Evolutionary conservation across 1,140 invertebrate species (phyloP), one percentile per base, ranked within the genome.

Genomic region (Vollenhovia emeryi): DNA sequence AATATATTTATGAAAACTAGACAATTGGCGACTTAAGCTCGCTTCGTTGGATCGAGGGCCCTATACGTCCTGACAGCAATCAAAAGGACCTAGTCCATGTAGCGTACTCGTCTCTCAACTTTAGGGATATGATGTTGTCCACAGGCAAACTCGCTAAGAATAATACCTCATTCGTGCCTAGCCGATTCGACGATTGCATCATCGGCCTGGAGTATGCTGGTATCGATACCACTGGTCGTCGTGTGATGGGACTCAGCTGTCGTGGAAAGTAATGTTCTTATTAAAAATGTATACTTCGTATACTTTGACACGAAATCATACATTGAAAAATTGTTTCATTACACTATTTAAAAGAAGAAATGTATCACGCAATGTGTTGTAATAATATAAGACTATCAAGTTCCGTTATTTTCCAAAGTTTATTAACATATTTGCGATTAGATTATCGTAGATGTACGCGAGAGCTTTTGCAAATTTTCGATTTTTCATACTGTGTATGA

Each of bases 21-120:
- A 21, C 97, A 8, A 96, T 97, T 87, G 98, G 98, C 68, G 98
- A 99, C 93, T 94, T 99, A 24, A 97, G 97, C 0, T 97, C 97
- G 48, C 92, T 99, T 1, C 96, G 94, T 15, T 99, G 99, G 99
- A 94, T 99, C 1, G 95, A 97, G 93, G 97, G 96, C 74, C 95
- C 95, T 21, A 92, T 95, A 57, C 78, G 93, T 21, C 82, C 92
- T 40, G 87, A 64, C 0, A 40, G 7, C 0, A 84, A 89, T 24
- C 60, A 96, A 52, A 93, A 92, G 50, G 74, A 95, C 88, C 73
- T 96, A 0, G 86, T 96, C 0, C 94, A 95, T 66, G 95, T 96
- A 7, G 95, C 96, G 43, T 97, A 97, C 89, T 92, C 97, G 0
- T 95, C 97, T 0, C 87, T 98, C 0, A 98, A 98, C 91, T 98